Evolutionary conservation across 2,888 invertebrate species (phyloP).

Genomic region (Sipha maydis): DNA sequence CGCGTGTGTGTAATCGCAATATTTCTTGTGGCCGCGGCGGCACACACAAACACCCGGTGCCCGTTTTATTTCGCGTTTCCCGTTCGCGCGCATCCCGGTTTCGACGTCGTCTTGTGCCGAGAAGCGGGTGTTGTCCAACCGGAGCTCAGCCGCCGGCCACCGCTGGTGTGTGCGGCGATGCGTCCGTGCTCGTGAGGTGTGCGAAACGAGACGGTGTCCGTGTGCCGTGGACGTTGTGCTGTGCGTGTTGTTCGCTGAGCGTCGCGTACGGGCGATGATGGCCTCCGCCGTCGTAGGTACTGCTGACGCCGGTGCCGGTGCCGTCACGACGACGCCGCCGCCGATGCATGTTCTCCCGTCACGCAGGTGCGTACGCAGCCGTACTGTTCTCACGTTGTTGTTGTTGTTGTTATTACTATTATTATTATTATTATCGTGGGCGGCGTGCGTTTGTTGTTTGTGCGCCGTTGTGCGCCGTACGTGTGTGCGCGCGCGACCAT

Average conservation of each 20-base stretch:
- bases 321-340: constrained; percentile 64
- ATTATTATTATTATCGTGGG: constrained; percentile 67
- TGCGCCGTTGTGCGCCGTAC: neutral
- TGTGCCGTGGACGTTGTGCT: no score
- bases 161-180: neutral
- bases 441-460: neutral
- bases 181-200: no score
- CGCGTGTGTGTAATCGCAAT: neutral
- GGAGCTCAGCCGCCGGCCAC: neutral
- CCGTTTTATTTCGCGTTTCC: no score
- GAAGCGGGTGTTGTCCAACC: neutral
- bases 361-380: constrained; percentile 98
- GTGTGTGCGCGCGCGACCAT: no score
- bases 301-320: neutral
- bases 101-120: no score
- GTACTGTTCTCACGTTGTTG: constrained; percentile 72
- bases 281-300: neutral
- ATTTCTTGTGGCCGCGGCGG: no score
- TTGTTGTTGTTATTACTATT: constrained; percentile 64
- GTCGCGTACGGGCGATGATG: neutral
- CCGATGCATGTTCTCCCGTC: constrained; percentile 68
- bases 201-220: no score
- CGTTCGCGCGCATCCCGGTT: no score
- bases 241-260: constrained; percentile 61
- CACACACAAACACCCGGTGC: no score